Conservation (phyloP, 2,113 vertebrate genomes). For the Leptobrachium ailaonicum region DNA sequence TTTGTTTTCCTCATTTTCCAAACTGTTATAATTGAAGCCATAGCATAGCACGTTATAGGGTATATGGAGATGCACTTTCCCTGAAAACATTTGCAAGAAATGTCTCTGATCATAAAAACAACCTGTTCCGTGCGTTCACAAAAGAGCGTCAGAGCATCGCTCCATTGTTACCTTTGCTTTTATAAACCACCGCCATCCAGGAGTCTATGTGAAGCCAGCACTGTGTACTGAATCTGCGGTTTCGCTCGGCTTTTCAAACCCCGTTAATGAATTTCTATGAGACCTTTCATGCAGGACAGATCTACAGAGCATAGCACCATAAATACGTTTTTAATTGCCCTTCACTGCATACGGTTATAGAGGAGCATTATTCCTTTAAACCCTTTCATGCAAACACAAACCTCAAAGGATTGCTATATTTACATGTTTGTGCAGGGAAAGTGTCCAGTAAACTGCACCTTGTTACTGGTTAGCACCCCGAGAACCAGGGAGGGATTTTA, state of each 20-base stretch:
- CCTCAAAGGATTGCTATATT: slow-evolving; percentile 1
- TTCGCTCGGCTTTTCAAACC: background rate
- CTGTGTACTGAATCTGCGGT: background rate
- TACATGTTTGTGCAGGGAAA: background rate
- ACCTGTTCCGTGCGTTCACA: slow-evolving; percentile 5
- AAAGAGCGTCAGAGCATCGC: background rate
- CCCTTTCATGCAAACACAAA: background rate
- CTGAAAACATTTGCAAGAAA: slow-evolving; percentile 15
- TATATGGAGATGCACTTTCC: background rate
- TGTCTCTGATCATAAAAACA: slow-evolving; percentile 1
- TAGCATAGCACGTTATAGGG: slow-evolving; percentile 16
- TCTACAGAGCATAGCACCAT: slow-evolving; percentile 44
- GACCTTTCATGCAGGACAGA: slow-evolving; percentile 20
- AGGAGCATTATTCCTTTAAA: background rate
- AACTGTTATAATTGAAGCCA: background rate
- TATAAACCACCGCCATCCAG: background rate
- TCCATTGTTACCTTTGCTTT: background rate
- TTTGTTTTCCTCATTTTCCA: background rate
- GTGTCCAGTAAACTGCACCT: background rate
- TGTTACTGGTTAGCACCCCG: background rate
- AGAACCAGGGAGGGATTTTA: background rate
- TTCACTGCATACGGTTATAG: slow-evolving; percentile 1
- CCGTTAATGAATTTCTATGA: background rate
- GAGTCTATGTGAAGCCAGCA: background rate
- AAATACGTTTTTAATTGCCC: slow-evolving; percentile 6